Conservation (phyloP, 2,888 invertebrate genomes). For the Eubasilissa splendida region DNA sequence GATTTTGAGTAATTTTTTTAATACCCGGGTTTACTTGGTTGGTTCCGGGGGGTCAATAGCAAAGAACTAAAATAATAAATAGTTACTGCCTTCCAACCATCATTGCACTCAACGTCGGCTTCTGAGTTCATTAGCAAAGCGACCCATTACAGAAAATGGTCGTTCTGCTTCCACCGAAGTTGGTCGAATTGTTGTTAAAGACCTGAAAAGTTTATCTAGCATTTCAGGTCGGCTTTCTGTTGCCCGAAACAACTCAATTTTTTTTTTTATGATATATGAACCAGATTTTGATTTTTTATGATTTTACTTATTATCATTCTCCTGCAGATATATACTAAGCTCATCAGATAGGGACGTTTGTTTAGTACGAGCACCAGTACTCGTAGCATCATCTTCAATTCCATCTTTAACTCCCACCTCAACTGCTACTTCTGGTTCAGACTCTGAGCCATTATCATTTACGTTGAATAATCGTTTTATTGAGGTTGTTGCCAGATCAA, state of each 20-base stretch:
- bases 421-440: constrained; percentile 16
- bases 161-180: constrained; percentile 15
- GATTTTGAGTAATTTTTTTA: too few species aligned
- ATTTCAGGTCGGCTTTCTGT: constrained; percentile 9
- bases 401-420: constrained; percentile 15
- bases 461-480: constrained; percentile 9
- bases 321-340: constrained; percentile 16
- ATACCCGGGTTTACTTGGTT: constrained; percentile 11
- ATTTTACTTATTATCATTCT: constrained; percentile 15
- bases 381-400: constrained; percentile 15
- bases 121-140: constrained; percentile 22
- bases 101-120: constrained; percentile 8
- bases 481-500: background rate
- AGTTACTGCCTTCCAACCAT: constrained; percentile 8
- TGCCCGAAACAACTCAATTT: constrained; percentile 14
- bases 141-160: constrained; percentile 13
- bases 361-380: background rate
- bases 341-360: constrained; percentile 3
- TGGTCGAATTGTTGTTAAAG: constrained; percentile 5
- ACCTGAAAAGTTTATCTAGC: constrained; percentile 19
- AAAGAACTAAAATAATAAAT: constrained; percentile 17
- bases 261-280: constrained; percentile 2
- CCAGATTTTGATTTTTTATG: background rate
- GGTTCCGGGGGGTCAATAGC: constrained; percentile 10
- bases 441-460: constrained; percentile 19